A percentile compares a stretch with the other conserved stretches of the same genome.
phyloP scores from a whole-genome alignment of 2,797 vertebrate species.

The Heliangelus exortis region DNA sequence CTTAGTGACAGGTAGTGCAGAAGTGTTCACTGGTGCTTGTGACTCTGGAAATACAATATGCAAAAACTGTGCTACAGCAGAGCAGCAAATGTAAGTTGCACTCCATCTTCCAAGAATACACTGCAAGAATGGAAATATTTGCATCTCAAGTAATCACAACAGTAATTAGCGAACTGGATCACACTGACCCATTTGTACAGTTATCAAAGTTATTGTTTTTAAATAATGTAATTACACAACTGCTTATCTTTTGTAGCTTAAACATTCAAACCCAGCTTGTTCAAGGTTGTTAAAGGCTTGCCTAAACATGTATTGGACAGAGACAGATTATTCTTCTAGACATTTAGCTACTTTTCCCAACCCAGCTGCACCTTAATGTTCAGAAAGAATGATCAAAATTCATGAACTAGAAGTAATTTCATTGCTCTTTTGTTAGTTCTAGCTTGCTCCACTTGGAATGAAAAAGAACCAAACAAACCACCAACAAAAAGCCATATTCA shows the following conservation, averaged over 20 bases:
- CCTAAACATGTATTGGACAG: background rate
- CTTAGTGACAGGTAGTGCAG: background rate
- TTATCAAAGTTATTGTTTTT: background rate
- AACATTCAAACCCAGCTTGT: background rate
- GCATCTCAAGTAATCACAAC: background rate
- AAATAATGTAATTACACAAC: background rate
- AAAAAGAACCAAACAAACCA: background rate
- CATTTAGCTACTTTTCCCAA: background rate
- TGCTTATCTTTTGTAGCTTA: background rate
- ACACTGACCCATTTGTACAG: background rate
- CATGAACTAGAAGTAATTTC: background rate
- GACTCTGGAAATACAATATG: background rate
- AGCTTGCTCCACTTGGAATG: background rate
- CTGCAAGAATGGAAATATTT: background rate
- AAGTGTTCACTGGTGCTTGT: background rate
- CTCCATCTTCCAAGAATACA: background rate
- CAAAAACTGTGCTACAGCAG: background rate
- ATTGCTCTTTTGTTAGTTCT: background rate
- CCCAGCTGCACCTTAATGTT: background rate
- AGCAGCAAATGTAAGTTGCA: background rate
- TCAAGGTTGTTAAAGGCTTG: background rate
- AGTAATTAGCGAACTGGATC: background rate
- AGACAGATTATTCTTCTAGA: background rate
- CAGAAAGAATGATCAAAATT: background rate
- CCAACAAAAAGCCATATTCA: background rate